Evolutionary conservation across 2,888 invertebrate genomes (phyloP).

Genomic region (Fabriciana adippe): DNA sequence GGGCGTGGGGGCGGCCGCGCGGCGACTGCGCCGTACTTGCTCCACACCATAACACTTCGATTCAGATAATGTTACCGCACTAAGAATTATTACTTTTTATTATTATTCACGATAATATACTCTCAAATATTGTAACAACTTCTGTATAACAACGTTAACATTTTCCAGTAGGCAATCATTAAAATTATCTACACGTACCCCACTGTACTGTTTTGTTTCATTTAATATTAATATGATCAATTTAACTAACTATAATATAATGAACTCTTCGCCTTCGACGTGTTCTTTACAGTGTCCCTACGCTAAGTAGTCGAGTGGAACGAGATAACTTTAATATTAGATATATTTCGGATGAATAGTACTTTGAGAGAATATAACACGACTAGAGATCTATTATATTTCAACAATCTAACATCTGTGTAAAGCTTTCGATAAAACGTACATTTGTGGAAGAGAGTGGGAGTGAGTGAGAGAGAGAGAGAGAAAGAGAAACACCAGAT

Average conservation of each 20-base stretch:
- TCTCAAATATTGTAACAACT: conserved; percentile 83
- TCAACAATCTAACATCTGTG: conserved; percentile 38
- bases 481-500: conserved; percentile 37
- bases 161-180: conserved; percentile 63
- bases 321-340: conserved; percentile 17
- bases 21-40: conserved; percentile 36
- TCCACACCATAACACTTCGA: conserved; percentile 34
- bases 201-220: conserved; percentile 55
- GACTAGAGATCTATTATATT: conserved; percentile 38
- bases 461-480: background rate
- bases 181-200: conserved; percentile 75
- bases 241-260: conserved; percentile 71
- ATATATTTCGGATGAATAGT: conserved; percentile 28
- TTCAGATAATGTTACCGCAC: conserved; percentile 63
- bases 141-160: conserved; percentile 82
- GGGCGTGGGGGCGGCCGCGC: conserved; percentile 50
- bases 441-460: conserved; percentile 28
- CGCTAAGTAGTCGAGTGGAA: conserved; percentile 9
- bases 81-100: conserved; percentile 60
- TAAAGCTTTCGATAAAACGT: conserved; percentile 37
- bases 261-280: conserved; percentile 52
- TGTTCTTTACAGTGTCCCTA: conserved; percentile 47
- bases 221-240: conserved; percentile 55
- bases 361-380: conserved; percentile 37
- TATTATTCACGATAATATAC: conserved; percentile 77